phyloP scores from a whole-genome alignment of 2,113 vertebrate species.

The human (Homo sapiens) region DNA sequence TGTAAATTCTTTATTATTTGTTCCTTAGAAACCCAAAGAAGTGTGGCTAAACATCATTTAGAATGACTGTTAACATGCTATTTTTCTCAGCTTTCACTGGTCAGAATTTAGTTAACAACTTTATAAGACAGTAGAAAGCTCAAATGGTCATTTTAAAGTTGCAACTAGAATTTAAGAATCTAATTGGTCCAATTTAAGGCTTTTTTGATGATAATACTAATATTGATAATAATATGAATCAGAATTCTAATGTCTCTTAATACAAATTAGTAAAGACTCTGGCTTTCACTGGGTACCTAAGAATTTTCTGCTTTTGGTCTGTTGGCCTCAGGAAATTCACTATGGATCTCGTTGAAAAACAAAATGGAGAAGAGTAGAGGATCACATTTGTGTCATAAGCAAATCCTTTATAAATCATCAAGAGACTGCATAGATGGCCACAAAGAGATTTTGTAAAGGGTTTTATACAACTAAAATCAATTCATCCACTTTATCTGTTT shows the following conservation, averaged over 20 bases:
- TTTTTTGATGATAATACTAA: background rate
- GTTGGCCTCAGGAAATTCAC: slow-evolving; percentile 56
- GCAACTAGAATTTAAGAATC: background rate
- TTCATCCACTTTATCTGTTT: slow-evolving; percentile 86
- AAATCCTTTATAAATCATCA: slow-evolving; percentile 84
- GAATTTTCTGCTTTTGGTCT: background rate
- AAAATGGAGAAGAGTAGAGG: slow-evolving; percentile 65
- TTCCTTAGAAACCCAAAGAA: background rate
- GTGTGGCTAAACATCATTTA: background rate
- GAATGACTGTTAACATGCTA: background rate
- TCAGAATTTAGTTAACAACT: background rate
- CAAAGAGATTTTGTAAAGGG: slow-evolving; percentile 83
- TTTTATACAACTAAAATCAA: slow-evolving; percentile 89
- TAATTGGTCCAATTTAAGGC: background rate
- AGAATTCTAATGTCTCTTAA: background rate
- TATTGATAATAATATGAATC: background rate
- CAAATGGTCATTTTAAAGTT: background rate
- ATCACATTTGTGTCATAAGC: slow-evolving; percentile 79
- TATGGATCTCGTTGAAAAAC: slow-evolving; percentile 65
- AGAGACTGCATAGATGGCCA: slow-evolving; percentile 83
- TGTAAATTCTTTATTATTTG: background rate
- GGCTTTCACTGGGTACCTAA: background rate
- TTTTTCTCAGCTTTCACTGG: background rate
- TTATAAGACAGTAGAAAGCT: background rate
- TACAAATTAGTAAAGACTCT: background rate